Conservation (phyloP, 1,140 invertebrate species). For the Subanguina moxae region DNA sequence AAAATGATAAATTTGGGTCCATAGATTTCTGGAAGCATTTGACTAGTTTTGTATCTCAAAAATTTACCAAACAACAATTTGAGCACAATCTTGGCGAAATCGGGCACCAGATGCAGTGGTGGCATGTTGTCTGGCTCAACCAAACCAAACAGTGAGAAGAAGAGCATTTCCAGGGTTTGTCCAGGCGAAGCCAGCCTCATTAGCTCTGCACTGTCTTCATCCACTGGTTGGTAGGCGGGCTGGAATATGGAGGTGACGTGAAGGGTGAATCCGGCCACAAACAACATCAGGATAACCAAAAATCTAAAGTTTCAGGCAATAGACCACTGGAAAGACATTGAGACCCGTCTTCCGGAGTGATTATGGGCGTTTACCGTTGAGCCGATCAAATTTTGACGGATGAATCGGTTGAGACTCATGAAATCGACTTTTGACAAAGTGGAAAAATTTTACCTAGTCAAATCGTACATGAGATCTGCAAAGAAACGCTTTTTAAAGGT, state of each 20-base stretch:
- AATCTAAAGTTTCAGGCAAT: slow-evolving; percentile 63
- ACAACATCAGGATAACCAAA: slow-evolving; percentile 90
- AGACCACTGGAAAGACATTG: too few relatives aligned
- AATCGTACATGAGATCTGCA: slow-evolving; percentile 66
- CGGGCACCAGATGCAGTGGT: slow-evolving; percentile 63
- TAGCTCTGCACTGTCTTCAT: slow-evolving; percentile 54
- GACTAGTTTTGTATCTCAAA: too few relatives aligned
- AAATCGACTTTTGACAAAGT: too few relatives aligned
- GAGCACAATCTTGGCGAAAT: slow-evolving; percentile 63
- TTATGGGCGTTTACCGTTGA: too few relatives aligned
- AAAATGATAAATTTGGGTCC: too few relatives aligned
- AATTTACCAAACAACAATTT: slow-evolving; percentile 69
- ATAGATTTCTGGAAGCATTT: too few relatives aligned
- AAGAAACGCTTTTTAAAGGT: not conserved
- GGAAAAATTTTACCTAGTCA: slow-evolving; percentile 67
- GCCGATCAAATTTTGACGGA: too few relatives aligned
- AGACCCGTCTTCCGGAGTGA: too few relatives aligned
- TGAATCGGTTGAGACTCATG: too few relatives aligned
- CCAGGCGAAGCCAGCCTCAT: slow-evolving; percentile 66
- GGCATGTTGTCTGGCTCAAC: slow-evolving; percentile 75
- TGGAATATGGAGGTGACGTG: slow-evolving; percentile 85
- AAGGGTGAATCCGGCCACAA: slow-evolving; percentile 96
- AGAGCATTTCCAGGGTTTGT: slow-evolving; percentile 88
- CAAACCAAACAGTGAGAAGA: slow-evolving; percentile 94
- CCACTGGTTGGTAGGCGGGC: slow-evolving; percentile 51